Base-by-base conservation (phyloP, 64 coral and sea anemone genomes). In the Exaiptasia diaphana region DNA sequence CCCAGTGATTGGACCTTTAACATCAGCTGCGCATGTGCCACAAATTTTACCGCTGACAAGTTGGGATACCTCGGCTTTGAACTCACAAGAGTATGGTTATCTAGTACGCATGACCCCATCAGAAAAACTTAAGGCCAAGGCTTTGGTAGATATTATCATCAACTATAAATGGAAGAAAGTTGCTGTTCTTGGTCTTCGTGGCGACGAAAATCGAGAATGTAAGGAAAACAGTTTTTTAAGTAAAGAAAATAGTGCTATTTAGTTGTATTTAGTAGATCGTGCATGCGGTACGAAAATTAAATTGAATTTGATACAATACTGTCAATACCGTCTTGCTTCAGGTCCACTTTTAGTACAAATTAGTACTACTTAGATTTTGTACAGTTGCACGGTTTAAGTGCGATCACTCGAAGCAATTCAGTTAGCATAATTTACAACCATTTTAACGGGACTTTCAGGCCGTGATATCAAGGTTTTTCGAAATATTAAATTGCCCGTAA, bases 21-120 rank as follows among this genome's bases (percentile, higher is more conserved):
- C 57, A 1, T 64, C 53, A 26, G 49, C 42, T 36, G 83, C 83
- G 41, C 56, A 74, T 76, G 83, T 86, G 10, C 83, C 83, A 8
- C 83, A 86, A 61, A 86, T 86, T 40, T 40, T 74, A 38, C 83
- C 83, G 14, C 57, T 86, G 71, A 86, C 83, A 55, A 86, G 71
- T 68, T 46, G 38, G 13, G 42, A 76, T 18, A 50, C 21, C 0
- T 60, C 32, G 21, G 40, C 38, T 31, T 23, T 53, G 22, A 33
- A 64, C 20, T 18, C 30, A 28, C 30, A 20, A 26, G 49, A 38
- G 4, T 50, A 43, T 4, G 74, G 42, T n/a, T 86, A 67, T 67
- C 25, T 86, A 67, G 4, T 86, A 14, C 56, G 71, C 28, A 86
- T 86, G 72, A 77, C 54, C 32, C 83, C 83, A 12, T 76, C 71